These are phyloP conservation scores for Gyps fulvus DNA, from an alignment of 2,113 vertebrate genomes.

Conservation along the genomic window DNA sequence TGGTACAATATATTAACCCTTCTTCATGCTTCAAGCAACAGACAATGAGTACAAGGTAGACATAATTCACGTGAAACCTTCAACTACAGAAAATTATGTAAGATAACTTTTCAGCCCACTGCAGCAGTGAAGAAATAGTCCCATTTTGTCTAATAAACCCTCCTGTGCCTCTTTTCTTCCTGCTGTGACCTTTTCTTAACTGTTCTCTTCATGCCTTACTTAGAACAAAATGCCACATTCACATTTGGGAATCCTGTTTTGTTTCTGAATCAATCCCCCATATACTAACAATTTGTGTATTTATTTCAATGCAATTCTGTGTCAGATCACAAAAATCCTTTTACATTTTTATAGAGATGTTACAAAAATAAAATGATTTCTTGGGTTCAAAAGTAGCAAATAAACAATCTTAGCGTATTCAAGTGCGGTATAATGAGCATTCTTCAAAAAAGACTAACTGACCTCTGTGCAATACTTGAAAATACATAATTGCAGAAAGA, in stretches of 20 bases:
- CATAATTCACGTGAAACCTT: neutral
- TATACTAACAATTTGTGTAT: neutral
- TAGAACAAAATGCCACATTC: neutral
- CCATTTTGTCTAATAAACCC: neutral
- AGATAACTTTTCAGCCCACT: neutral
- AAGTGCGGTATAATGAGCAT: neutral
- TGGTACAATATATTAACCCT: neutral
- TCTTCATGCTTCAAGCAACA: neutral
- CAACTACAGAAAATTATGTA: neutral
- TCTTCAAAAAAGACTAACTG: neutral
- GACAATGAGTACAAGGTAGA: neutral
- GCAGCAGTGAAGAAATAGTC: neutral
- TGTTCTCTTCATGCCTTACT: neutral
- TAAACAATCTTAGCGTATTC: neutral
- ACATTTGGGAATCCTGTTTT: neutral
- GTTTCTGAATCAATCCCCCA: neutral
- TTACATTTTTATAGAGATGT: neutral
- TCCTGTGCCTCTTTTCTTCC: neutral
- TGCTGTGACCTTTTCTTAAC: neutral
- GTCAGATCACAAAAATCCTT: neutral
- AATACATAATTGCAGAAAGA: neutral
- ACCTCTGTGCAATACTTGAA: neutral
- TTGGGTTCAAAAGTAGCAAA: neutral
- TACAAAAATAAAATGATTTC: neutral
- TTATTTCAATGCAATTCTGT: neutral